Evolutionary conservation across 2,113 vertebrate genomes (phyloP).

Genomic region (Otocyon megalotis): DNA sequence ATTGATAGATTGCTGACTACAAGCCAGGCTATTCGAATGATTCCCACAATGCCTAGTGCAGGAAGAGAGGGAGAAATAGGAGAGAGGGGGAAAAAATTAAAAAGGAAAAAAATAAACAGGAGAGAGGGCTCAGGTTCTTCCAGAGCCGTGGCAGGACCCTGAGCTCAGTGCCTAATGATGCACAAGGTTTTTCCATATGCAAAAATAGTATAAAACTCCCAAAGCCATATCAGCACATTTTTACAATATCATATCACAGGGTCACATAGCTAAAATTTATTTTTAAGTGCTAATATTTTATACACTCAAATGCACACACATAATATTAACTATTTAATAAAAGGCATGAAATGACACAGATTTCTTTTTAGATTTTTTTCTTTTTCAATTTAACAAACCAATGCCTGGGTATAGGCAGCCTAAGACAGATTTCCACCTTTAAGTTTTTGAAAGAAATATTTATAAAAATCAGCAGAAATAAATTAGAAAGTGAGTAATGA

Average conservation of each 20-base stretch:
- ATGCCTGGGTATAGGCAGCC: neutral
- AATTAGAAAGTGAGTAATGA: conserved; percentile 41
- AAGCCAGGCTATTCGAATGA: neutral
- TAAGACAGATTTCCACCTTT: neutral
- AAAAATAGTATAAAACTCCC: neutral
- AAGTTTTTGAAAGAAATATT: conserved; percentile 42
- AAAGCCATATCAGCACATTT: neutral
- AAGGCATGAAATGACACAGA: neutral
- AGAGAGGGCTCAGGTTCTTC: neutral
- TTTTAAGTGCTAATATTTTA: conserved; percentile 38
- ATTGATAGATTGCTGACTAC: rapidly evolving
- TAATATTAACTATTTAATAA: conserved; percentile 56
- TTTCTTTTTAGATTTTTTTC: conserved; percentile 38
- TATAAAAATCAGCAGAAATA: conserved; percentile 46
- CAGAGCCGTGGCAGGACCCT: rapidly evolving
- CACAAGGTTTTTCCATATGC: neutral
- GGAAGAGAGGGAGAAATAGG: neutral
- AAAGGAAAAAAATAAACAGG: neutral
- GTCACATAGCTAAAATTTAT: neutral
- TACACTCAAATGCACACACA: neutral
- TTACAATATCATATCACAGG: neutral
- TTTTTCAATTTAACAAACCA: conserved; percentile 20
- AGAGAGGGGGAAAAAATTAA: too few relatives aligned
- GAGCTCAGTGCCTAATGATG: neutral
- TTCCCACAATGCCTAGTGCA: neutral